Evolutionary conservation across 1,140 invertebrate genomes (phyloP).

Genomic region (Acyrthosiphon pisum): DNA sequence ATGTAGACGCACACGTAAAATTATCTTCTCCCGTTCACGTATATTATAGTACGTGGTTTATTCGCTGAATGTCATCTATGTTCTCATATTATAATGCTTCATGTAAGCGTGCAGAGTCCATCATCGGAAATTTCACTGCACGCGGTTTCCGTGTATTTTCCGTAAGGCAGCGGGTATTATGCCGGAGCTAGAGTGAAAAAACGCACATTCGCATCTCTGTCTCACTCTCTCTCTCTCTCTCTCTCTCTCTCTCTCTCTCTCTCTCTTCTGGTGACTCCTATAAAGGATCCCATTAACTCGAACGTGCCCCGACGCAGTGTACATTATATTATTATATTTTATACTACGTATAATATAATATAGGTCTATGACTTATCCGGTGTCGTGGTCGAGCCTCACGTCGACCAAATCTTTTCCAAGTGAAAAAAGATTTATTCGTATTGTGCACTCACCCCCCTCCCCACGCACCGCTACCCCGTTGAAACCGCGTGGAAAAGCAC

Average conservation of each 20-base stretch:
- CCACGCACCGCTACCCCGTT: background rate
- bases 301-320: background rate
- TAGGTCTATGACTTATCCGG: constrained; percentile 15
- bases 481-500: background rate
- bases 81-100: background rate
- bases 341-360: background rate
- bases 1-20: background rate
- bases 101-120: background rate
- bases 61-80: background rate
- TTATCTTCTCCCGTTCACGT: background rate
- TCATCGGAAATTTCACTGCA: background rate
- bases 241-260: no score
- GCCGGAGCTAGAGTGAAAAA: background rate
- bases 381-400: background rate
- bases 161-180: background rate
- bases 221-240: no score
- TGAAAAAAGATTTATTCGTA: background rate
- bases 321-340: background rate
- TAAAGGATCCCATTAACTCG: background rate
- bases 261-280: background rate
- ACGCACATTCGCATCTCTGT: background rate
- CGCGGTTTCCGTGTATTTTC: background rate
- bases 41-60: background rate
- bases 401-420: background rate
- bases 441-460: background rate